Evolutionary conservation across 64 coral and sea anemone species (phyloP), one percentile per base, ranked within the genome.

Genomic region (Montipora sp.): DNA sequence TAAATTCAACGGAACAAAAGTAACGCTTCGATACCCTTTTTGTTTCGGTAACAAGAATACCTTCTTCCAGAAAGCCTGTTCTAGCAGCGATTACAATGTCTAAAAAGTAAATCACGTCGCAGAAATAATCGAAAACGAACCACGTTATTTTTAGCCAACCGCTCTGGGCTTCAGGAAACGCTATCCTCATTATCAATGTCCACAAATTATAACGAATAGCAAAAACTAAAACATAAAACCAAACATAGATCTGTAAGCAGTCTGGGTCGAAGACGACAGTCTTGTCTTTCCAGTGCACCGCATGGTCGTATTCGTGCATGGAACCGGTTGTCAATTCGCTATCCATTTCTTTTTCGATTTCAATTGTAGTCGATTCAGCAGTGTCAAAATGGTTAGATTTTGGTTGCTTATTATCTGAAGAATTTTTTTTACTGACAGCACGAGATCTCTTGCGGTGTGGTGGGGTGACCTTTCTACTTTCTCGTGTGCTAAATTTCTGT

Each of bases 201-300:
- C 98, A 99, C 16, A 96, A 67, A 89, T 99, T 99, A 55, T 99
- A 99, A n/a, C 94, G 83, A 18, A 99, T 92, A 5, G 98, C 94
- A 51, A 96, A 96, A 18, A 96, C 95, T 45, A 99, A 70, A 46
- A 99, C 91, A 71, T 94, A 96, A 48, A 90, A 96, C 98, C 98
- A 99, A 53, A 94, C 46, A 76, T 93, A 96, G 23, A 99, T 85
- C 66, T 89, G 96, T 20, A 75, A 48, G n/a, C 98, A 92, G 66
- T 96, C 92, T 8, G 92, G 94, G 66, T 95, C 98, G 59, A 99
- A 89, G 47, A 96, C 82, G 11, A 79, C 73, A 43, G 84, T 95
- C 45, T 88, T 96, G 57, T 88, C 89, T 59, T 90, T 80, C 20
- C 80, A 74, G 2, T 75, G 73, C 10, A 69, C 58, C 4, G 73